Evolutionary conservation across 1,140 invertebrate genomes (phyloP), one percentile per base, ranked within the genome.

Genomic region (Plectrocnemia conspersa): DNA sequence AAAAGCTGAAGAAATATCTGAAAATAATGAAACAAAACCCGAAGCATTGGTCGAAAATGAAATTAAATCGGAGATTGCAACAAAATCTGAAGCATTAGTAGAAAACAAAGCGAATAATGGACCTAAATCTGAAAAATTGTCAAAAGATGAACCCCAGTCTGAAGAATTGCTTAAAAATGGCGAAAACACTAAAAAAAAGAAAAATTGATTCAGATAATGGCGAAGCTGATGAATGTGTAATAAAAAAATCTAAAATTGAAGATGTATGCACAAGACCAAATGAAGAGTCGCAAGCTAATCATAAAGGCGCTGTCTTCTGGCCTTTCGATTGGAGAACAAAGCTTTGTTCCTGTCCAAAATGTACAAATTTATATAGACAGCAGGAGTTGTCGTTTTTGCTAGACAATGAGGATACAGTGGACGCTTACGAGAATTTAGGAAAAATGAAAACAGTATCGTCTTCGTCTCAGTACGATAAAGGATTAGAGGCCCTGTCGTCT

Each of bases 321-420:
- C 68, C 74, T 9, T 77, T 80, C 41, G 80, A 80, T 18, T 93
- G 90, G 83, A 77, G 91, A 50, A 75, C 79, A 27, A 78, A 81
- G 44, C 72, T 93, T 0, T 93, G 91, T 64, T 78, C 72, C 18
- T 89, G 85, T 61, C 66, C 71, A 35, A 68, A 76, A 36, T 88
- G 85, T 63, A 68, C 84, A 62, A 64, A 78, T 52, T 73, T 86
- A 64, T 93, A 93, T 64, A 78, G 80, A 63, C 73, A 79, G 23
- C 70, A 84, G 23, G 76, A 81, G 21, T 70, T 93, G 10, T 63
- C 72, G 35, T 97, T 86, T 72, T 68, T 97, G 25, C 68, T 85
- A 4, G 91, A 96, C 73, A 71, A 77, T 9, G 80, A 85, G 60
- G 94, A 98, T 65, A 92, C 89, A 18, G 87, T 95, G 0, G 80